Percentiles rank a stretch among this genome's conserved stretches.
These are phyloP conservation scores for Cheilosia grossa DNA, from an alignment of 2,888 invertebrate genomes.

Conservation along the genomic window DNA sequence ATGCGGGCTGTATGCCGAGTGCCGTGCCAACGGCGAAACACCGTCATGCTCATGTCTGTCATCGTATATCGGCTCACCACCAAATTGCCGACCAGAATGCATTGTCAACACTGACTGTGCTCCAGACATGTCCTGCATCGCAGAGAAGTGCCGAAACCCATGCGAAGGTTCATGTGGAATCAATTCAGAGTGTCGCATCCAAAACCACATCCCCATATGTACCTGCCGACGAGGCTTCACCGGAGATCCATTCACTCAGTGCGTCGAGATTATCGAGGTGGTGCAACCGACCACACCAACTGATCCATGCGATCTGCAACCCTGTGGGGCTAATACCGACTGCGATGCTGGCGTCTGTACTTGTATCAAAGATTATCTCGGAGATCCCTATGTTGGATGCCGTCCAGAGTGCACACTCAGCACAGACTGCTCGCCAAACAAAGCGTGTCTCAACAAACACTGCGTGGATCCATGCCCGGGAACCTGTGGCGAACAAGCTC, in stretches of 20 bases:
- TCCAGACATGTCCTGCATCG: slow-evolving; percentile 87
- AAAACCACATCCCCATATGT: slow-evolving; percentile 89
- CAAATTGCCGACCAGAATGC: slow-evolving; percentile 88
- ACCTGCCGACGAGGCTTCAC: slow-evolving; percentile 85
- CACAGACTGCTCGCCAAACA: slow-evolving; percentile 88
- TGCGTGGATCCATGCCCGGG: slow-evolving; percentile 90
- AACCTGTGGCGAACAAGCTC: slow-evolving; percentile 88
- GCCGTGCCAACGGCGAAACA: slow-evolving; percentile 85
- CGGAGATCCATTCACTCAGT: slow-evolving; percentile 88
- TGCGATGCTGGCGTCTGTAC: slow-evolving; percentile 88
- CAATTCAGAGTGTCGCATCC: slow-evolving; percentile 88
- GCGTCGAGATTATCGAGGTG: slow-evolving; percentile 83
- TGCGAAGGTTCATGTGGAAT: slow-evolving; percentile 89
- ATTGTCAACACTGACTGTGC: slow-evolving; percentile 87
- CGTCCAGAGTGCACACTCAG: slow-evolving; percentile 90
- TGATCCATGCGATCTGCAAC: slow-evolving; percentile 89
- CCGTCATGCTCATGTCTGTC: slow-evolving; percentile 87
- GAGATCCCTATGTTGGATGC: slow-evolving; percentile 87
- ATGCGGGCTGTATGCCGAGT: slow-evolving; percentile 89
- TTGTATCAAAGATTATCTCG: slow-evolving; percentile 86
- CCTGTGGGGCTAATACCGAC: slow-evolving; percentile 90
- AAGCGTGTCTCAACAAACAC: slow-evolving; percentile 89
- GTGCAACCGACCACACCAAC: slow-evolving; percentile 86
- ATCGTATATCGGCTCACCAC: slow-evolving; percentile 88
- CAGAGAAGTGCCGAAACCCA: slow-evolving; percentile 89